These are phyloP conservation scores for Orthonyx spaldingii DNA, from an alignment of 2,113 vertebrate genomes.

Conservation along the genomic window DNA sequence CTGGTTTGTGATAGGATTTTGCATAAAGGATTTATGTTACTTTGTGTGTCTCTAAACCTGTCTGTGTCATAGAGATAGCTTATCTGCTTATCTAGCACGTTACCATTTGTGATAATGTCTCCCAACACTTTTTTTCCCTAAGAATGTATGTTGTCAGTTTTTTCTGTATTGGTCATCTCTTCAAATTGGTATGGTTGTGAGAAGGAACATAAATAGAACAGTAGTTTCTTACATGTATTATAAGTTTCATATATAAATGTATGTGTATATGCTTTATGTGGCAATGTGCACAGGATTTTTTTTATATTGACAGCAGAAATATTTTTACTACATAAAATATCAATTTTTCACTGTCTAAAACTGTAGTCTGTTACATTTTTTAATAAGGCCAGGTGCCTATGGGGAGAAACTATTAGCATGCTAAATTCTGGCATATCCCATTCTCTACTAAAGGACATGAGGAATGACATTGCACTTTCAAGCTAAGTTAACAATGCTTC, in stretches of 20 bases:
- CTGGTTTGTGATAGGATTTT: not conserved
- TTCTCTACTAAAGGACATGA: not conserved
- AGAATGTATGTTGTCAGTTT: not conserved
- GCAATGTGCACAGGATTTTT: not conserved
- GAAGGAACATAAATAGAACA: not conserved
- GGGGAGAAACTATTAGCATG: not conserved
- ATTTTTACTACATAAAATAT: not conserved
- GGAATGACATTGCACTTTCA: not conserved
- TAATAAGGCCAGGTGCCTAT: not conserved
- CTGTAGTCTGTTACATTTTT: not conserved
- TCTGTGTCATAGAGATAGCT: not conserved
- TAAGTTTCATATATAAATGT: not conserved
- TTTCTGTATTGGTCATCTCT: not conserved
- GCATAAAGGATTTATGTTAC: not conserved
- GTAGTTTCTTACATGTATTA: not conserved
- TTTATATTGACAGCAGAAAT: constrained; percentile 5
- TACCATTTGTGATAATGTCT: not conserved
- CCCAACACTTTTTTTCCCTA: not conserved
- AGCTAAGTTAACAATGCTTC: not conserved
- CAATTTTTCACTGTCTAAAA: not conserved
- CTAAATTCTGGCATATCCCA: not conserved
- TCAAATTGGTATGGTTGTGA: not conserved
- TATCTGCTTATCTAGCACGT: constrained; percentile 1
- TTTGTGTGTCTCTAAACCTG: not conserved
- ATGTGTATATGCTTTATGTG: not conserved